Conservation (phyloP, 2,113 vertebrate genomes). For the Epinephelus lanceolatus region DNA sequence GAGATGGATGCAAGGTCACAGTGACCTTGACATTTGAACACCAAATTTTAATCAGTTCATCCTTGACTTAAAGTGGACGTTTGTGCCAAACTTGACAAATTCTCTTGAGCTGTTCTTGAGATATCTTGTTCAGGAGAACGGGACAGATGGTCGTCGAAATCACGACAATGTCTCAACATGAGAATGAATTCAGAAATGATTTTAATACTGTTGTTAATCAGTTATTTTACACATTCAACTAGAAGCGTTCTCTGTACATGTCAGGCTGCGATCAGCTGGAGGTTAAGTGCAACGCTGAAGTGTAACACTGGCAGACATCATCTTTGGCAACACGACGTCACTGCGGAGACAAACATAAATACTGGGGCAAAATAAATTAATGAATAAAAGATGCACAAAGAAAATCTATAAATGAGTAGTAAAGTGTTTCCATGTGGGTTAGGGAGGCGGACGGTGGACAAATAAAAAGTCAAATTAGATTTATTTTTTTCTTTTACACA, state of each 20-base stretch:
- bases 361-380: constrained; percentile 2
- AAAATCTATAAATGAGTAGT: background rate
- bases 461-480: background rate
- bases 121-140: too few species aligned
- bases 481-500: background rate
- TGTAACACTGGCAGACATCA: constrained; percentile 8
- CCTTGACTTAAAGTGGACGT: too few species aligned
- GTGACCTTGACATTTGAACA: too few species aligned
- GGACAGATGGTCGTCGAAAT: too few species aligned
- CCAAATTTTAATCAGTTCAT: too few species aligned
- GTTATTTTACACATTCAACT: constrained; percentile 54
- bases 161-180: background rate
- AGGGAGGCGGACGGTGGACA: background rate
- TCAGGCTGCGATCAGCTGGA: constrained; percentile 28
- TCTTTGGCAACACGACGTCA: constrained; percentile 12
- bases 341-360: background rate
- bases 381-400: background rate
- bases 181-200: background rate
- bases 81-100: too few species aligned
- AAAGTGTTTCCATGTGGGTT: background rate
- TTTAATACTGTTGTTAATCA: constrained; percentile 66
- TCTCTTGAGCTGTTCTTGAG: too few species aligned
- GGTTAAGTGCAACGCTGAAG: constrained; percentile 60
- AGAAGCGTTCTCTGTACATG: constrained; percentile 30
- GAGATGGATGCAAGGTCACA: too few species aligned